A percentile compares a stretch with the other conserved stretches of the same genome.
Conservation (phyloP, 2,888 invertebrate species). For the Sympetrum striolatum region DNA sequence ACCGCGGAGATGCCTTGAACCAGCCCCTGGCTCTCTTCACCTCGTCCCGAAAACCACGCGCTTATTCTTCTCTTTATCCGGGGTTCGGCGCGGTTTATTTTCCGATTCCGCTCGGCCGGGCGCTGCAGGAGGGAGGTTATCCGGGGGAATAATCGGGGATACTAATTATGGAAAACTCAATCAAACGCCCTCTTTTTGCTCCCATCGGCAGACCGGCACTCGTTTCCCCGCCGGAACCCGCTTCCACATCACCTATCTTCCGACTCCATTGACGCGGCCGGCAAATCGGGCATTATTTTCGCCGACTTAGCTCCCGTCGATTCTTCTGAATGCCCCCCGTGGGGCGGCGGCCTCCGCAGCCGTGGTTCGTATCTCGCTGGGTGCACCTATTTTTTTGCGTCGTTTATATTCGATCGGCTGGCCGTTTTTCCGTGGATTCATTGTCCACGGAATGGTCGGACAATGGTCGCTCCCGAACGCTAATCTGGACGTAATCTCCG, state of each 20-base stretch:
- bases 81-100: no score
- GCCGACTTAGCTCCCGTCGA: conserved; percentile 32
- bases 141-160: background rate
- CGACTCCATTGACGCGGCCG: conserved; percentile 27
- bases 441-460: background rate
- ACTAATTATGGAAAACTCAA: conserved; percentile 28
- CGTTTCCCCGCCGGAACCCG: background rate
- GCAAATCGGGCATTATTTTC: conserved; percentile 36
- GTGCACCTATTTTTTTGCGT: background rate
- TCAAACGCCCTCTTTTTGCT: background rate
- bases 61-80: background rate
- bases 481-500: background rate
- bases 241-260: conserved; percentile 30
- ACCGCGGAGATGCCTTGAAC: background rate
- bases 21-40: no score
- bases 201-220: background rate
- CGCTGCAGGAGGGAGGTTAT: background rate
- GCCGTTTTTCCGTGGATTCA: background rate
- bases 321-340: background rate
- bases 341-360: background rate
- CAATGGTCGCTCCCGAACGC: background rate
- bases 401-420: background rate
- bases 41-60: no score
- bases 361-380: background rate
- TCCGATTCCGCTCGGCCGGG: background rate